phyloP scores from a whole-genome alignment of 2,113 vertebrate genomes.

The Zingel zingel region DNA sequence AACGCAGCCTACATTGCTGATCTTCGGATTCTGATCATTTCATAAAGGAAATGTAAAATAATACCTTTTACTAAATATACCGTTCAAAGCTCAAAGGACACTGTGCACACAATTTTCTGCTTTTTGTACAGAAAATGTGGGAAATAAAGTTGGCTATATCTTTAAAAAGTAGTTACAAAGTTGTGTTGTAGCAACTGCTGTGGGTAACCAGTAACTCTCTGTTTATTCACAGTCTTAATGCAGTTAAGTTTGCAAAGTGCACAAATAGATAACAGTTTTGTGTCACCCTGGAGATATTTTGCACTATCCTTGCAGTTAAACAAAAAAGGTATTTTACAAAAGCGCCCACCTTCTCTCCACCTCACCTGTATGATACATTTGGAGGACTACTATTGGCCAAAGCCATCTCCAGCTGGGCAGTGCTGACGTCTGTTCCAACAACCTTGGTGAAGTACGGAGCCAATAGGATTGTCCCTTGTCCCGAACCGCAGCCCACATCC shows the following conservation, averaged over 20 bases:
- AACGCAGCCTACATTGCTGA: background rate
- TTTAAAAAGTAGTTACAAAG: background rate
- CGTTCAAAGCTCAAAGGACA: background rate
- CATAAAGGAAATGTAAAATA: background rate
- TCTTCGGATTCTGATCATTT: background rate
- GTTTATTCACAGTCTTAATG: background rate
- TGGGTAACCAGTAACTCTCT: background rate
- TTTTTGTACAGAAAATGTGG: background rate
- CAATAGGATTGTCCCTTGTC: conserved; percentile 83
- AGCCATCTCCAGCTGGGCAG: conserved; percentile 84
- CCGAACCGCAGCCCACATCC: conserved; percentile 88
- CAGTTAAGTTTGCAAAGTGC: background rate
- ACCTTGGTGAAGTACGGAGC: conserved; percentile 82
- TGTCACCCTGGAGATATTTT: background rate
- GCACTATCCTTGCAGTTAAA: background rate
- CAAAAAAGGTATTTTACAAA: background rate
- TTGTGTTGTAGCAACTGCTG: background rate
- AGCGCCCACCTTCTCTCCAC: background rate
- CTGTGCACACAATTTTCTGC: background rate
- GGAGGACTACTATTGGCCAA: conserved; percentile 8
- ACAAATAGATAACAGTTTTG: background rate
- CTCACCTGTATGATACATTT: conserved; percentile 86
- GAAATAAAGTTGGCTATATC: background rate
- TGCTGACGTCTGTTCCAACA: conserved; percentile 84
- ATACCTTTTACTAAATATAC: no score